Percentiles rank a stretch among this genome's conserved stretches.
Evolutionary conservation across 2,113 vertebrate genomes (phyloP).

Genomic region (Pelecanus crispus): DNA sequence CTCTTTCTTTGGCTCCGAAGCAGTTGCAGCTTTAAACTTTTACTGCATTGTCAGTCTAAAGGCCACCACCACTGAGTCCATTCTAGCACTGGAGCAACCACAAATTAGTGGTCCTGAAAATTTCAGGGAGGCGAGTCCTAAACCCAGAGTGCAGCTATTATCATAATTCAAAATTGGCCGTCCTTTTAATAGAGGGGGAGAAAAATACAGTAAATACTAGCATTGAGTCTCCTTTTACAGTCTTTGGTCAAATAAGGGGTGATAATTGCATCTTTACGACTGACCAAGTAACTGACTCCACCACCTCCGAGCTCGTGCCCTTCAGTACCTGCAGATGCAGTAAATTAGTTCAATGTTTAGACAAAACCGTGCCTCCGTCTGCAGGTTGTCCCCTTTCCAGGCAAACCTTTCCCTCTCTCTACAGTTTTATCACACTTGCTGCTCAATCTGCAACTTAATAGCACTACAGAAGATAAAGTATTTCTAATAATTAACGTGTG

Average conservation of each 20-base stretch:
- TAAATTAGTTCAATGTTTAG: not conserved
- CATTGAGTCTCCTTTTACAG: constrained; percentile 54
- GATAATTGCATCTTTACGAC: constrained; percentile 72
- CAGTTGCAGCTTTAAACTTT: constrained; percentile 81
- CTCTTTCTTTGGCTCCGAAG: constrained; percentile 75
- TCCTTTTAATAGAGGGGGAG: constrained; percentile 58
- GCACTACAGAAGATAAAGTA: not conserved
- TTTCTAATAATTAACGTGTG: not conserved
- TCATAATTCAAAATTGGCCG: constrained; percentile 69
- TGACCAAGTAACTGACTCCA: constrained; percentile 30
- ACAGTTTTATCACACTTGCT: not conserved
- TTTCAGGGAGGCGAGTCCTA: constrained; percentile 75
- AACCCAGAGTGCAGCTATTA: constrained; percentile 60
- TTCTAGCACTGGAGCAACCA: constrained; percentile 73
- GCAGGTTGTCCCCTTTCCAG: not conserved
- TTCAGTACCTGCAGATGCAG: constrained; percentile 7
- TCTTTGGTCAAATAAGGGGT: constrained; percentile 51
- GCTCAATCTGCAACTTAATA: not conserved
- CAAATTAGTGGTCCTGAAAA: constrained; percentile 81
- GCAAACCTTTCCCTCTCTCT: not conserved
- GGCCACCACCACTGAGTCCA: constrained; percentile 76
- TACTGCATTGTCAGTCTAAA: constrained; percentile 79
- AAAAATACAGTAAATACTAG: constrained; percentile 57
- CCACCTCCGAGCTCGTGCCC: constrained; percentile 24
- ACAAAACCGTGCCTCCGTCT: not conserved